These are phyloP conservation scores for Tupiocoris notatus DNA, from an alignment of 2,888 invertebrate species.

Conservation along the genomic window DNA sequence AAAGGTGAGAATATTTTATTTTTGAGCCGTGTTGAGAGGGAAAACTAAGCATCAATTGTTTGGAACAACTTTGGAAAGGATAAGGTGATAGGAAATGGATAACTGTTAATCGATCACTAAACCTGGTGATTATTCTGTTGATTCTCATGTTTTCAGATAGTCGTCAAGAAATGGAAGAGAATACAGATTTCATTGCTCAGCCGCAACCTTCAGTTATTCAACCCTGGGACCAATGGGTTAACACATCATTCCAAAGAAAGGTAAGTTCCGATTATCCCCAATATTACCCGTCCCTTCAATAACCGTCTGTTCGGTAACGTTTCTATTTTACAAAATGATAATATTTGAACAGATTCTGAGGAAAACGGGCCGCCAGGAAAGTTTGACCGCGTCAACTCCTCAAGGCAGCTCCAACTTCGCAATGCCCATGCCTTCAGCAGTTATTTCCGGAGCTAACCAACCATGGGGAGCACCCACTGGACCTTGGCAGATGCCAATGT, in stretches of 20 bases:
- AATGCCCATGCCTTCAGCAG: neutral
- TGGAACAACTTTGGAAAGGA: too few relatives aligned
- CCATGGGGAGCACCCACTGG: constrained; percentile 7
- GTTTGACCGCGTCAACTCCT: constrained; percentile 1
- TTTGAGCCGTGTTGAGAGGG: too few relatives aligned
- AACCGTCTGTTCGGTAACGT: neutral
- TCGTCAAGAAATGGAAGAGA: constrained; percentile 67
- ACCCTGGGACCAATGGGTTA: constrained; percentile 19
- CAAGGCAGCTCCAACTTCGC: neutral
- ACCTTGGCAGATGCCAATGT: constrained; percentile 16
- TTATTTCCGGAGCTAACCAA: neutral
- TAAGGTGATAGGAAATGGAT: too few relatives aligned
- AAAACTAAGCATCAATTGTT: too few relatives aligned
- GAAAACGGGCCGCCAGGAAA: constrained; percentile 23
- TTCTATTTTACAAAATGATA: neutral
- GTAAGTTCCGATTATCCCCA: too few relatives aligned
- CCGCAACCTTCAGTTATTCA: neutral
- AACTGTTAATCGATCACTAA: too few relatives aligned
- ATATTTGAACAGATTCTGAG: constrained; percentile 9
- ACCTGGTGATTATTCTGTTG: too few relatives aligned
- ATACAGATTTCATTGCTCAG: constrained; percentile 40
- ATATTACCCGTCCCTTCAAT: too few relatives aligned
- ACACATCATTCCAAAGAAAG: neutral
- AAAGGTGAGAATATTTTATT: too few relatives aligned
- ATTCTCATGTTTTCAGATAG: constrained; percentile 60